Evolutionary conservation across 64 coral and sea anemone species (phyloP), one percentile per base, ranked within the genome.

Genomic region (Porites australiensis): DNA sequence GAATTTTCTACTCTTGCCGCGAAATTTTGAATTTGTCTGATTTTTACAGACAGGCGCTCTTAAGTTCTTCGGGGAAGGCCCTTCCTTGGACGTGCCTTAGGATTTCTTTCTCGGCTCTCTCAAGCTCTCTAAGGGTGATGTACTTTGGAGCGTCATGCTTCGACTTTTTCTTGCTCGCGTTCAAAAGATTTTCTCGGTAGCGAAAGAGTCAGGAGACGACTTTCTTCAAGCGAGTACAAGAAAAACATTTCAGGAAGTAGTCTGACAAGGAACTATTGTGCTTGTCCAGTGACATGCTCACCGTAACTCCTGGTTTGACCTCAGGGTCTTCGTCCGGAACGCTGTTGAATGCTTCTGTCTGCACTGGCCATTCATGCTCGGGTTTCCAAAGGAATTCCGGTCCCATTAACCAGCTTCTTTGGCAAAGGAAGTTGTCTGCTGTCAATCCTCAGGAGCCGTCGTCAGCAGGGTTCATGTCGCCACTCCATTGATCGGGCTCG

Each of bases 61-160:
- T n/a, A n/a, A n/a, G n/a, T n/a, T n/a, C 19, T 54, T 86, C 82
- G 1, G 3, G 14, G 18, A 87, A 87, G 0, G 3, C 21, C 2
- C 0, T 2, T 8, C 48, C 9, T n/a, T 87, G 83, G 0, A 87
- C 83, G 16, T 51, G 19, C 68, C 73, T 87, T 9, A 87, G n/a
- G 1, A 87, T 87, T 55, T 58, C 83, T 53, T 6, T 22, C 19
- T 86, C 65, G 2, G 82, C 82, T 15, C 12, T 50, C 19, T 86
- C 16, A 44, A 86, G 51, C 19, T 55, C 75, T 7, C 22, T 18
- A 4, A 78, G 15, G 50, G 75, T 78, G n/a, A 78, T 78, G 19
- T 9, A 23, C n/a, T n/a, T n/a, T n/a, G n/a, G n/a, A n/a, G n/a
- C n/a, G n/a, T n/a, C n/a, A n/a, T n/a, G n/a, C n/a, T 20, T 53